Percentiles rank a stretch among this genome's conserved stretches.
Conservation (phyloP, 2,888 invertebrate genomes). For the Pandemis heparana region DNA sequence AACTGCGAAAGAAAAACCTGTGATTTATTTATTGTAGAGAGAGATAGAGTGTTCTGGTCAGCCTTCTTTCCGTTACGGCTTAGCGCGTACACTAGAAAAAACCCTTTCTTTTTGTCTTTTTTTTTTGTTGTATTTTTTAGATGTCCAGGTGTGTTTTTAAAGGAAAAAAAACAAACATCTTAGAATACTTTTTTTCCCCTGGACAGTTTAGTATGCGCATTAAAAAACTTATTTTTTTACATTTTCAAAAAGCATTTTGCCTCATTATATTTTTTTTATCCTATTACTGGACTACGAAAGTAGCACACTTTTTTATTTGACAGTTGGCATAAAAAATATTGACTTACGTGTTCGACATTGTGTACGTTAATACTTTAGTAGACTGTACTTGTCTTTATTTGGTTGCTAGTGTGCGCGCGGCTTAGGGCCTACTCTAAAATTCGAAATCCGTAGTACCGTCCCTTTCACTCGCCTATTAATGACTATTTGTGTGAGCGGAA, state of each 20-base stretch:
- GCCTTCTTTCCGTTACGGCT: neutral
- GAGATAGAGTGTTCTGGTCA: conserved; percentile 16
- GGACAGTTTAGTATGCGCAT: neutral
- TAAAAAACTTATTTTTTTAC: neutral
- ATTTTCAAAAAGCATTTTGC: neutral
- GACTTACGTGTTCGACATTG: neutral
- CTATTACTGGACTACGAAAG: neutral
- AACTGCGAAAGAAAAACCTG: conserved; percentile 9
- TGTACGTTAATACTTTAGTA: neutral
- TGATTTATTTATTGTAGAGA: conserved; percentile 22
- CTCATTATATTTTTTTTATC: too few relatives aligned
- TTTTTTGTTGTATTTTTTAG: neutral
- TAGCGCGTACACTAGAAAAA: neutral
- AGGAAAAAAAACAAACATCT: too few relatives aligned
- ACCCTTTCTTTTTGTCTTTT: too few relatives aligned
- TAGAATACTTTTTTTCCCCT: too few relatives aligned
- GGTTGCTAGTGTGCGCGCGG: neutral
- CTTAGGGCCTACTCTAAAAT: too few relatives aligned
- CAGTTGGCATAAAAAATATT: neutral
- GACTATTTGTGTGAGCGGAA: too few relatives aligned
- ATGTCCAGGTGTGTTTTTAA: neutral
- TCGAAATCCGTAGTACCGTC: too few relatives aligned
- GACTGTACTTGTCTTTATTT: neutral
- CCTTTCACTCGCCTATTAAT: too few relatives aligned
- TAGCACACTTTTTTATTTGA: neutral